Conservation (phyloP, 2,113 vertebrate species). For the Pedionomus torquatus region DNA sequence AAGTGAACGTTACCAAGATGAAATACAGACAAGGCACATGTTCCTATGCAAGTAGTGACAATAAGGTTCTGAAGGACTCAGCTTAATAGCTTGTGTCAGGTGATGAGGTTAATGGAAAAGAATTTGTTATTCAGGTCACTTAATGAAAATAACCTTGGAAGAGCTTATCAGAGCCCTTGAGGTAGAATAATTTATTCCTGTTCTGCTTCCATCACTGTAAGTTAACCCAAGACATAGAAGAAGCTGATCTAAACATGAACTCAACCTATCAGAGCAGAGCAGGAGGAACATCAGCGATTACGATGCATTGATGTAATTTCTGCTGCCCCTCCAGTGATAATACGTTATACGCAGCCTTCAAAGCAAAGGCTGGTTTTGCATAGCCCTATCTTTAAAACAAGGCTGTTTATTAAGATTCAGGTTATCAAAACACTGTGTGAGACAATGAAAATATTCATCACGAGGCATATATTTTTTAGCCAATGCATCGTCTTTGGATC, state of each 20-base stretch:
- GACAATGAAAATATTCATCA: neutral
- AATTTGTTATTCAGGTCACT: constrained; percentile 42
- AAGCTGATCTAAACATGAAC: neutral
- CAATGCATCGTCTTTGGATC: fast-evolving
- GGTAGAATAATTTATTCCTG: constrained; percentile 1
- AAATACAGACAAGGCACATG: neutral
- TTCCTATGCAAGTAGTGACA: neutral
- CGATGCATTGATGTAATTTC: neutral
- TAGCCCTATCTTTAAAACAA: neutral
- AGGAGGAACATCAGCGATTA: neutral
- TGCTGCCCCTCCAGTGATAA: neutral
- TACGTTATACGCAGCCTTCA: neutral
- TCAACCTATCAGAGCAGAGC: neutral
- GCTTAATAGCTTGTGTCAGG: constrained; percentile 51
- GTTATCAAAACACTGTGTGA: neutral
- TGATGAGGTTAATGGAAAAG: constrained; percentile 60
- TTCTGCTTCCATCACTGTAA: constrained; percentile 11
- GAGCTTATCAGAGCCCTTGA: constrained; percentile 30
- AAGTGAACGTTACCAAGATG: neutral
- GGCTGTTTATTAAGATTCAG: too few species aligned
- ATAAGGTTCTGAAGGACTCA: constrained; percentile 22
- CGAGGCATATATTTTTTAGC: neutral
- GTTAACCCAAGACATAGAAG: constrained; percentile 22
- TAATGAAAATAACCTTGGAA: constrained; percentile 64
- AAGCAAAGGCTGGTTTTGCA: neutral